phyloP scores from a whole-genome alignment of 2,113 vertebrate genomes.

The Solea senegalensis region DNA sequence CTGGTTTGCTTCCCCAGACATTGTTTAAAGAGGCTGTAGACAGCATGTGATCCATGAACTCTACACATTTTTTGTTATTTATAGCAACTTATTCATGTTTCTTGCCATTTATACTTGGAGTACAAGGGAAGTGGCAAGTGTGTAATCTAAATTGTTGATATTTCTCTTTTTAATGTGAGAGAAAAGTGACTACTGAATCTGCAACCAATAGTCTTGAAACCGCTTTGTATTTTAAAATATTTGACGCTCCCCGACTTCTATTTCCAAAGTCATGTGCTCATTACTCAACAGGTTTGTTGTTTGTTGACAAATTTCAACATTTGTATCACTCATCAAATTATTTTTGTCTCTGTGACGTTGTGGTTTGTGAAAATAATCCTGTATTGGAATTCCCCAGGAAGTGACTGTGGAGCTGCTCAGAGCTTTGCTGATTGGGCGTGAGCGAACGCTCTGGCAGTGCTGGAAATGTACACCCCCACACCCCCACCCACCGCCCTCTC shows the following conservation, averaged over 20 bases:
- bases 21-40: constrained; percentile 12
- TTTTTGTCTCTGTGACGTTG: constrained; percentile 51
- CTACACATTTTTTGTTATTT: no score
- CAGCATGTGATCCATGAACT: constrained; percentile 17
- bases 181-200: no score
- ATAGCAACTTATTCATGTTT: no score
- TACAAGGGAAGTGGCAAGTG: no score
- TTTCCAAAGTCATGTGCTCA: constrained; percentile 29
- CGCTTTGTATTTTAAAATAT: no score
- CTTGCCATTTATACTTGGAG: no score
- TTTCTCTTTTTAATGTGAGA: no score
- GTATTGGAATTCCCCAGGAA: constrained; percentile 66
- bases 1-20: constrained; percentile 16
- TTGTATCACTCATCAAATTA: constrained; percentile 60
- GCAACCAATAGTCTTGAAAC: no score
- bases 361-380: constrained; percentile 55
- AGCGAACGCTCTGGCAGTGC: constrained; percentile 47
- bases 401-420: constrained; percentile 25
- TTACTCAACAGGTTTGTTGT: constrained; percentile 47
- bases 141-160: no score
- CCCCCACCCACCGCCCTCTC: constrained; percentile 28
- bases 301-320: constrained; percentile 66
- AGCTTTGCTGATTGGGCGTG: constrained; percentile 44
- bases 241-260: not conserved
- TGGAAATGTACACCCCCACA: constrained; percentile 53